Base-by-base conservation (phyloP, 2,113 vertebrate species). In the Rafetus swinhoei region DNA sequence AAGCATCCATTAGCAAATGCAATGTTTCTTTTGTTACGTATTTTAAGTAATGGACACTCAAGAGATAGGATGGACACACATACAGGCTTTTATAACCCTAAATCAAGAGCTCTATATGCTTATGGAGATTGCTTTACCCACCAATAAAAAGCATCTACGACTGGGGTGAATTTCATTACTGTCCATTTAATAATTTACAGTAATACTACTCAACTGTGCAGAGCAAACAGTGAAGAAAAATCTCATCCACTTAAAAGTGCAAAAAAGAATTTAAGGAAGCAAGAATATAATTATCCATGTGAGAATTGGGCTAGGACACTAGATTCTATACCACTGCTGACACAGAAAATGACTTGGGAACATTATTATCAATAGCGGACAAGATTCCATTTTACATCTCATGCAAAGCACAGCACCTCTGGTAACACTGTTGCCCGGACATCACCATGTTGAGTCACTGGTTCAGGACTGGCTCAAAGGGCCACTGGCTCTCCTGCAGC, bases 291-390 rank as follows among this genome's bases (percentile, higher is more conserved):
- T 22, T 72, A 72, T 69, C 52, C 59, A 54, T 0, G 0, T 39
- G 52, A 87, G 69, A 80, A 39, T 0, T 13, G 1, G 45, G 82
- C 69, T 87, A 60, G 62, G 81, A 24, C 82, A 22, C 56, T 27
- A 1, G 1, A 35, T 81, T 79, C 4, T 0, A 25, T 79, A 88
- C 35, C 80, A 54, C 16, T 0, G 3, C 74, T 79, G 57, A 77
- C 2, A 1, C 72, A 13, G 69, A 82, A 81, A 82, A 45, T 57
- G 81, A 69, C 79, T 25, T 60, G 79, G 86, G 60, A 87, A 65
- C 35, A 79, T n/a, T 53, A 57, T 39, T 14, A 79, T n/a, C 81
- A 81, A 53, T 82, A n/a, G 9, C n/a, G 21, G 79, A 45, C 79
- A 74, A 53, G 77, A 57, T 22, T 82, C 21, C 72, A 19, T 81